phyloP scores from a whole-genome alignment of 1,140 invertebrate species.

The Diorhabda elongata region DNA sequence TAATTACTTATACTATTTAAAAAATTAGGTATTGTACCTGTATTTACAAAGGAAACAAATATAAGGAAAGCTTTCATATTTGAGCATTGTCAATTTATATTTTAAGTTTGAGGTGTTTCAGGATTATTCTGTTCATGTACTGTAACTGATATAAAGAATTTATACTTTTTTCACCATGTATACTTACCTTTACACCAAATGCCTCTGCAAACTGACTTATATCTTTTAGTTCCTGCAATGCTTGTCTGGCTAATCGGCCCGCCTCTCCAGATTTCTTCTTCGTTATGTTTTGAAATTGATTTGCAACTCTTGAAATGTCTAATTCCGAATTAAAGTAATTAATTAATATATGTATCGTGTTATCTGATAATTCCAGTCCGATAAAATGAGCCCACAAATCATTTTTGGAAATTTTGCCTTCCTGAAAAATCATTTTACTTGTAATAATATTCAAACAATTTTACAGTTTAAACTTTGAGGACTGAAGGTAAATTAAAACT shows the following conservation, averaged over 20 bases:
- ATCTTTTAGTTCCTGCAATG: constrained; percentile 67
- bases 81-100: too few relatives aligned
- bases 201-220: constrained; percentile 64
- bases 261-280: constrained; percentile 62
- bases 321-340: constrained; percentile 71
- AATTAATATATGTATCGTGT: constrained; percentile 64
- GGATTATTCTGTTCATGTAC: too few relatives aligned
- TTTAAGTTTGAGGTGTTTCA: too few relatives aligned
- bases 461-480: too few relatives aligned
- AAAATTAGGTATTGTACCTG: too few relatives aligned
- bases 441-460: too few relatives aligned
- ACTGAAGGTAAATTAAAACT: too few relatives aligned
- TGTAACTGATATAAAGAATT: too few relatives aligned
- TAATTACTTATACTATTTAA: too few relatives aligned
- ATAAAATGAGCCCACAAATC: constrained; percentile 70
- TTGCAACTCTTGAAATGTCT: constrained; percentile 59
- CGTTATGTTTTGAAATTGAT: constrained; percentile 57
- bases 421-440: constrained; percentile 41
- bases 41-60: too few relatives aligned
- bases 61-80: too few relatives aligned
- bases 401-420: constrained; percentile 61
- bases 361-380: constrained; percentile 63
- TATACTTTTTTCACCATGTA: neutral
- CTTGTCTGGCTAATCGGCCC: constrained; percentile 61
- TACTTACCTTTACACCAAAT: constrained; percentile 68